Conservation (phyloP, 2,113 vertebrate species). For the Penelope pileata region DNA sequence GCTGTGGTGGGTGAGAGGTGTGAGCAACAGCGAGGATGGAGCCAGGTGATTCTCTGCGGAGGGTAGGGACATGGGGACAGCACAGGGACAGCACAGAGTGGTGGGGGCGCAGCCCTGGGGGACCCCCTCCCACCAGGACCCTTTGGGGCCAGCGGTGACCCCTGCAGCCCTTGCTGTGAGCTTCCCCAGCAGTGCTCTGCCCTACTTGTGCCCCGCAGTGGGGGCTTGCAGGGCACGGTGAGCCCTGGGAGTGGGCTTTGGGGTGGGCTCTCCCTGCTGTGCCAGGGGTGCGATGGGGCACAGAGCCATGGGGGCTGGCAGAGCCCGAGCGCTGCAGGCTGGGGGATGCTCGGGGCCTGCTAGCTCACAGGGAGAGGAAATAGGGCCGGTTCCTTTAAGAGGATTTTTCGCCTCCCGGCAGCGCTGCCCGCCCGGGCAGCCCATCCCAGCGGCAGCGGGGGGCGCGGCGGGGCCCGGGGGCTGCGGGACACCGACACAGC, state of each 20-base stretch:
- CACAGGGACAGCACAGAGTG: too few species aligned
- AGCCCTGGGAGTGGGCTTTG: background rate
- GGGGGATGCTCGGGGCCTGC: background rate
- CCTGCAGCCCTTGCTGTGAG: background rate
- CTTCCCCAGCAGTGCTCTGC: background rate
- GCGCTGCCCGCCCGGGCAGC: constrained; percentile 21
- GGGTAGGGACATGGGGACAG: background rate
- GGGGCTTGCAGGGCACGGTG: background rate
- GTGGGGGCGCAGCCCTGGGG: background rate
- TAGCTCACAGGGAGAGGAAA: background rate
- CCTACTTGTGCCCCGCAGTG: too few species aligned
- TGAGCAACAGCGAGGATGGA: background rate
- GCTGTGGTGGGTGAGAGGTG: constrained; percentile 56
- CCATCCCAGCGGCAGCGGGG: background rate
- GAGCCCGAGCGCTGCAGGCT: accelerated
- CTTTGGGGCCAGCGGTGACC: background rate
- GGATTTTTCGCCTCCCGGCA: constrained; percentile 28
- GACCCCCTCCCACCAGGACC: accelerated
- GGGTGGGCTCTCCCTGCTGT: background rate
- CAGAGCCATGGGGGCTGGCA: background rate
- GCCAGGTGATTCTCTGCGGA: background rate
- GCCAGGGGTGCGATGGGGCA: background rate
- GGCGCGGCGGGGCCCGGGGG: background rate
- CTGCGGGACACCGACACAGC: background rate
- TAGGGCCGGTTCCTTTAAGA: constrained; percentile 53